A percentile compares a stretch with the other conserved stretches of the same genome.
phyloP scores from a whole-genome alignment of 2,113 vertebrate species.

The Toxotes chatareus region DNA sequence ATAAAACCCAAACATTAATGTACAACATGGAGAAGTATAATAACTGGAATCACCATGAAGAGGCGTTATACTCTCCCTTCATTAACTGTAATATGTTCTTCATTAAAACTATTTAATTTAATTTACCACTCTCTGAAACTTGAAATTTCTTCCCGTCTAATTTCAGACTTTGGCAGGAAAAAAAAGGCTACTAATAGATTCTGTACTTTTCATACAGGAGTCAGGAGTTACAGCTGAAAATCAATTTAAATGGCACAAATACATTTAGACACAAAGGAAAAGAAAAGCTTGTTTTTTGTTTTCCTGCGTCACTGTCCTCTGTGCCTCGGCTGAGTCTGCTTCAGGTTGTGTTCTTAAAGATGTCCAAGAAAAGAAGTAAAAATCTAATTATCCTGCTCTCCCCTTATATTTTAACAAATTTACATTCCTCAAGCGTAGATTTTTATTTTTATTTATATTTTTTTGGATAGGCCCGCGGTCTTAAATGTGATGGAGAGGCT shows the following conservation, averaged over 20 bases:
- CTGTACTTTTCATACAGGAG: neutral
- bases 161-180: constrained; percentile 26
- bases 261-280: constrained; percentile 38
- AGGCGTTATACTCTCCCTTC: neutral
- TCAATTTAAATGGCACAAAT: constrained; percentile 48
- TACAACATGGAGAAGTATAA: neutral
- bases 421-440: constrained; percentile 1
- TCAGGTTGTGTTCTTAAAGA: constrained; percentile 54
- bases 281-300: constrained; percentile 20
- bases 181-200: neutral
- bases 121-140: constrained; percentile 23
- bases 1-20: neutral
- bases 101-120: constrained; percentile 31
- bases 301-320: constrained; percentile 34
- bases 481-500: neutral
- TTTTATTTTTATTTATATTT: neutral
- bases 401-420: neutral
- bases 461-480: neutral
- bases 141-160: neutral
- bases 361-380: constrained; percentile 34
- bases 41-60: neutral
- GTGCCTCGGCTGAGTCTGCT: constrained; percentile 46
- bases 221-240: constrained; percentile 33
- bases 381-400: constrained; percentile 14
- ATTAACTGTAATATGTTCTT: constrained; percentile 14